Conservation (phyloP, 2,113 vertebrate genomes). For the Pristiophorus japonicus region DNA sequence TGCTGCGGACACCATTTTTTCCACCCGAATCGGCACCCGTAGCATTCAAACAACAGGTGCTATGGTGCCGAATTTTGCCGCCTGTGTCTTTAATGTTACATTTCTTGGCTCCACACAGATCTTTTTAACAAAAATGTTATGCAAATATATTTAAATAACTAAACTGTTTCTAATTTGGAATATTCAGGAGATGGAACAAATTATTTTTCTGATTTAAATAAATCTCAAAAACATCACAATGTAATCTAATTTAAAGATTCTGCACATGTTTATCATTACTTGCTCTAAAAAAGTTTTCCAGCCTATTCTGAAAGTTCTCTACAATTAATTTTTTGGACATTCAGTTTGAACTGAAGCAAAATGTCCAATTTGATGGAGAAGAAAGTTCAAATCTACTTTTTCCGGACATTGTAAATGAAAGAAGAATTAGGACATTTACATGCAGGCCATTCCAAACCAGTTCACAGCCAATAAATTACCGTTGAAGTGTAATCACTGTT, state of each 20-base stretch:
- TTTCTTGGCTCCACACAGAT: background rate
- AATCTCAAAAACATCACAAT: background rate
- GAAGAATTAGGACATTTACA: background rate
- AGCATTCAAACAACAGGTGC: too few relatives aligned
- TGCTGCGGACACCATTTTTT: too few relatives aligned
- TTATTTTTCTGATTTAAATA: background rate
- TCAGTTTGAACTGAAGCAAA: background rate
- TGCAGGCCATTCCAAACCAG: background rate
- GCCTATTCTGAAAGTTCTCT: background rate
- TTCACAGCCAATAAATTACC: background rate
- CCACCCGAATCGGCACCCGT: too few relatives aligned
- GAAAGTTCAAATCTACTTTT: background rate
- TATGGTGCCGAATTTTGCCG: too few relatives aligned
- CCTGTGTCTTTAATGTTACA: background rate
- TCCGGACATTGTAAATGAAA: background rate
- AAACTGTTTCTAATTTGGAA: constrained; percentile 8
- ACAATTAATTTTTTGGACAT: background rate
- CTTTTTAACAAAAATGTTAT: background rate
- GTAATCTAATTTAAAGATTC: background rate
- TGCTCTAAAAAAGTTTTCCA: background rate
- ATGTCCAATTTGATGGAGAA: background rate
- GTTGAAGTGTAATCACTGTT: background rate
- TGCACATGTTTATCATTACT: background rate
- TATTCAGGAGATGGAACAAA: background rate
- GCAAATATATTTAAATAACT: constrained; percentile 13